Evolutionary conservation across 2,797 vertebrate species (phyloP), one percentile per base, ranked within the genome.

Genomic region (Sebastes goodei): DNA sequence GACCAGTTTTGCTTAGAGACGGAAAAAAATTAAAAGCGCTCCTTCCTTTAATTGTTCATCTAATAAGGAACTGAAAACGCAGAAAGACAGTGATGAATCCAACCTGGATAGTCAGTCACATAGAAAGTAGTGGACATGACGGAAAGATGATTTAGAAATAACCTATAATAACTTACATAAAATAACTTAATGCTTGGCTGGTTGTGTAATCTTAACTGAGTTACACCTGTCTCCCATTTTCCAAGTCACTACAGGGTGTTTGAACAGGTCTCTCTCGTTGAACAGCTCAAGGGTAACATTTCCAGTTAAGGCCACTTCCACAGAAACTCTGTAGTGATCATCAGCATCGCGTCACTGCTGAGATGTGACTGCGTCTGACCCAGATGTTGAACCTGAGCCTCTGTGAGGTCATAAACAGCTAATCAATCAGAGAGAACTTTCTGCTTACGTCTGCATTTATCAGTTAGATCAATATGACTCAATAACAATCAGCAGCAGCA

Each of bases 51-150:
- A 25, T 25, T 27, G 27, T 29, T 62, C 76, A 15, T 4, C 12
- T 72, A 70, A 76, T 25, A 21, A 81, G 64, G 71, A 81, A 81
- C 14, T 71, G 49, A 76, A 78, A 83, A 64, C 35, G 74, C 3
- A 33, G 2, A 35, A 27, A 69, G 33, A 23, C 55, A 14, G 4
- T 29, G 63, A 74, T 27, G 2, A 23, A 76, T 6, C 1, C 21
- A n/a, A 5, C 1, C 4, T 56, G 30, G 6, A n/a, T 14, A 32
- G 15, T 38, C 59, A 8, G 32, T 60, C 33, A 23, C 17, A 27
- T 46, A 20, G 0, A 46, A 20, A 46, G 42, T 46, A 46, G 42
- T 46, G 0, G 15, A 17, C 42, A 46, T 46, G 42, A 46, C 42
- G 42, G 42, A 0, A 46, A 46, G 42, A 46, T 46, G 14, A 46